A percentile compares a stretch with the other conserved stretches of the same genome.
Evolutionary conservation across 2,797 vertebrate species (phyloP).

Genomic region (Tapera naevia): DNA sequence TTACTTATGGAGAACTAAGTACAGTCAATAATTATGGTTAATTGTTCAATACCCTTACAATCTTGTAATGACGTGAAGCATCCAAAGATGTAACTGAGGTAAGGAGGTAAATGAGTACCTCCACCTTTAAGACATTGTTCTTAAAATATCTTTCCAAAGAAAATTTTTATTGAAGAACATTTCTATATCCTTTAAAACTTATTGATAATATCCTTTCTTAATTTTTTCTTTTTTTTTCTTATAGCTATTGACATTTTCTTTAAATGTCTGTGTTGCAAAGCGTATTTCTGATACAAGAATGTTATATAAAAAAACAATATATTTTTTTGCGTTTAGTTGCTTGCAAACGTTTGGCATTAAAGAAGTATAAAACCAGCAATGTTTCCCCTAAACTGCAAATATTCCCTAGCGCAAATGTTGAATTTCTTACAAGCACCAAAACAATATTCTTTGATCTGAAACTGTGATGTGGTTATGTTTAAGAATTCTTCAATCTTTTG

Average conservation of each 20-base stretch:
- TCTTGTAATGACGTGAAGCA: background rate
- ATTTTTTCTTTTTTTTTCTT: no score
- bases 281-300: background rate
- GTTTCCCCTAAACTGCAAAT: conserved; percentile 12
- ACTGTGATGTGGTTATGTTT: conserved; percentile 59
- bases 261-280: background rate
- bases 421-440: conserved; percentile 48
- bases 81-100: background rate
- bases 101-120: background rate
- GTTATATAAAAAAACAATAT: background rate
- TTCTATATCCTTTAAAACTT: background rate
- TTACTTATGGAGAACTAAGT: background rate
- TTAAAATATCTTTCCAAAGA: background rate
- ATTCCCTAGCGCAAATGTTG: conserved; percentile 25
- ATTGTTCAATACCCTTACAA: background rate
- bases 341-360: conserved; percentile 38
- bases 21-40: background rate
- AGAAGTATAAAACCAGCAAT: background rate
- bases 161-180: background rate
- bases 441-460: conserved; percentile 57
- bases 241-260: background rate
- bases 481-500: conserved; percentile 55
- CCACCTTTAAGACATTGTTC: background rate
- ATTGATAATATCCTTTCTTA: no score
- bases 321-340: conserved; percentile 21